Conservation (phyloP, 2,888 invertebrate genomes). For the Argynnis bischoffii region DNA sequence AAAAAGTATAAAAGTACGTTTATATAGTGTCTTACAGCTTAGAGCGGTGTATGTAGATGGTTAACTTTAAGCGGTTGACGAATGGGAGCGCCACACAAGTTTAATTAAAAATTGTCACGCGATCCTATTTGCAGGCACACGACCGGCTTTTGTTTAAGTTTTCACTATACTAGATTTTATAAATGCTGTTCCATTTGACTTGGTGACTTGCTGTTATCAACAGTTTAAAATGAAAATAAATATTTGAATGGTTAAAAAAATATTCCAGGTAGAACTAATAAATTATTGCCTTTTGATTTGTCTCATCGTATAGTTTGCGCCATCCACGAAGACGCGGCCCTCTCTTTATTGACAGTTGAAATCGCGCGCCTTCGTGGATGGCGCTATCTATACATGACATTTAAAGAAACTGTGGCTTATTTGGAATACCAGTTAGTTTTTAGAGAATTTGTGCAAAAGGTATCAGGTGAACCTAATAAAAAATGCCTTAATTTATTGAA, state of each 20-base stretch:
- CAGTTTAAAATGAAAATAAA: not conserved
- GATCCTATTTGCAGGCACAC: constrained; percentile 40
- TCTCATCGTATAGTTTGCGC: too few relatives aligned
- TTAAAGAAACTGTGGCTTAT: too few relatives aligned
- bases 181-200: constrained; percentile 26
- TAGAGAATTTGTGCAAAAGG: too few relatives aligned
- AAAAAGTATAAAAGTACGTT: not conserved
- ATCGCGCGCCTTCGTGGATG: too few relatives aligned
- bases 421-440: too few relatives aligned
- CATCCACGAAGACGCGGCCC: too few relatives aligned
- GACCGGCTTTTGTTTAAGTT: constrained; percentile 35
- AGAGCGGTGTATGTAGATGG: constrained; percentile 17
- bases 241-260: not conserved
- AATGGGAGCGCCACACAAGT: constrained; percentile 43
- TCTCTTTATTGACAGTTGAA: too few relatives aligned
- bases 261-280: too few relatives aligned
- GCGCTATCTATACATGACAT: too few relatives aligned
- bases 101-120: constrained; percentile 57
- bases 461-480: too few relatives aligned
- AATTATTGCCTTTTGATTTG: too few relatives aligned
- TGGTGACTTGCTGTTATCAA: constrained; percentile 9
- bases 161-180: constrained; percentile 32
- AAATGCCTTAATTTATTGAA: too few relatives aligned
- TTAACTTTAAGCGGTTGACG: constrained; percentile 39
- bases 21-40: constrained; percentile 1